Evolutionary conservation across 2,797 vertebrate species (phyloP), one percentile per base, ranked within the genome.

Genomic region (Dendrocincla fuliginosa): DNA sequence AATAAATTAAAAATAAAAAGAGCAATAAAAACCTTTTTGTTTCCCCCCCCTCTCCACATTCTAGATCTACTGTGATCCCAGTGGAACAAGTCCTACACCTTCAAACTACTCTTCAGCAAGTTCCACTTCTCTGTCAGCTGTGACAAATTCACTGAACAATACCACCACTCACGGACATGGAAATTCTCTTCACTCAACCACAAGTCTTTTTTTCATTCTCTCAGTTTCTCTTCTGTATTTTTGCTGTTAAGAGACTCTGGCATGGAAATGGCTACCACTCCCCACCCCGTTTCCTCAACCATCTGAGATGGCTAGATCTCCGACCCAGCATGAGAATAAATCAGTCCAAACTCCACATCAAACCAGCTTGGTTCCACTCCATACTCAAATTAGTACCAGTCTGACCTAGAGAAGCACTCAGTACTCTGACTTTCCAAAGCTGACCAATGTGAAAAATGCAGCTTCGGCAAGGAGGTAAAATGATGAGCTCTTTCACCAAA

Each of bases 191-290:
- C 98, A 98, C 24, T 97, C 98, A 27, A 94, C 97, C 86, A 92
- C 97, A 69, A 95, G 98, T 74, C 97, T 98, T 93, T 80, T 98
- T 93, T 89, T 98, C 84, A 56, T 98, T 90, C 79, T 98, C 96
- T 98, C 96, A 1, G 89, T 98, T 94, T 98, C 98, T 96, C 95
- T 99, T 84, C 96, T 99, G 89, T 98, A 98, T 84, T 97, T 98
- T 97, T 98, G 97, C 97, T 99, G 98, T 96, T 99, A 98, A 99
- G 95, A 97, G 96, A 98, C 97, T 97, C 89, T 84, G 95, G 92
- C 97, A 96, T 97, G 97, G 96, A 96, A 97, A 94, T 83, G 82
- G 92, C 97, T 94, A 80, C 79, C 83, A 86, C 96, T 97, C 91
- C 95, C 73, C 57, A 53, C 64, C 88, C 78, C 15, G 69, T 97